phyloP scores from a whole-genome alignment of 2,113 vertebrate species.

The Lethenteron camtschaticum region DNA sequence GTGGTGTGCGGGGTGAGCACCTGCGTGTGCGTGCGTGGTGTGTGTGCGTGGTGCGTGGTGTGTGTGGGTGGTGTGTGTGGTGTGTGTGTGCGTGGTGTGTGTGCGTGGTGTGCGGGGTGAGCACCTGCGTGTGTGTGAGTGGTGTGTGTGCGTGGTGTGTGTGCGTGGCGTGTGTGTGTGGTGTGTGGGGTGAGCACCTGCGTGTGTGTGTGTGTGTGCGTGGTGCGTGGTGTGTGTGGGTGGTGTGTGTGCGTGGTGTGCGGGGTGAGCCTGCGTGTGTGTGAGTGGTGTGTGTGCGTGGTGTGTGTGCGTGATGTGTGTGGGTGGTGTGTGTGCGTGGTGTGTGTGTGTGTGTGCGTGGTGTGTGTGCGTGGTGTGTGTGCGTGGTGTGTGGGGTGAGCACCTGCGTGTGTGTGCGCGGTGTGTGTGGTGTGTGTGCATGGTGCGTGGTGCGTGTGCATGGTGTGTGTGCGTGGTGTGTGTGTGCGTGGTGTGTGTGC shows the following conservation, averaged over 20 bases:
- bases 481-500: background rate
- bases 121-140: background rate
- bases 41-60: background rate
- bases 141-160: background rate
- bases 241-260: background rate
- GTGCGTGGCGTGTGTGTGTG: no score
- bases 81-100: background rate
- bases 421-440: background rate
- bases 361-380: no score
- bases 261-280: background rate
- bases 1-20: no score
- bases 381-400: background rate
- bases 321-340: no score
- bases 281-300: background rate
- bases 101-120: background rate
- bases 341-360: background rate
- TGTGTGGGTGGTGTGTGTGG: background rate
- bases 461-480: background rate
- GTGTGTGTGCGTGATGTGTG: background rate
- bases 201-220: background rate
- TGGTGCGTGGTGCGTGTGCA: background rate
- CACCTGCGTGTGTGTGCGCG: background rate
- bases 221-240: background rate
- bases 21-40: background rate
- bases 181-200: background rate